Conservation (phyloP, 1,140 invertebrate genomes). For the Cherax quadricarinatus region DNA sequence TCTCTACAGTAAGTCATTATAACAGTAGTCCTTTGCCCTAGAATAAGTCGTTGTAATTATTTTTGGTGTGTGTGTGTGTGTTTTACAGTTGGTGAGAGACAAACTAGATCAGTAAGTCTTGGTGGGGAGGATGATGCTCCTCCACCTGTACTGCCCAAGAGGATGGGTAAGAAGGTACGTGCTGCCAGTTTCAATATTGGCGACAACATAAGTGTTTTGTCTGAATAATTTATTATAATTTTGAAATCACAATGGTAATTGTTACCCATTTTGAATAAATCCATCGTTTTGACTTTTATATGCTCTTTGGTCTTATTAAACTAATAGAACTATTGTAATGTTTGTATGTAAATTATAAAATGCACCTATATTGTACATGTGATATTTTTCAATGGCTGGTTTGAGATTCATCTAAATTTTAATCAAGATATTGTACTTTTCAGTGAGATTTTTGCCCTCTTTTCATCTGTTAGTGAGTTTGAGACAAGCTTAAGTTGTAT, state of each 20-base stretch:
- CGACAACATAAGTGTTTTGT: constrained; percentile 49
- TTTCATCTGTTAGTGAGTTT: too few relatives aligned
- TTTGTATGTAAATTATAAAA: neutral
- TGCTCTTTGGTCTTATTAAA: neutral
- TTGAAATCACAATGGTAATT: neutral
- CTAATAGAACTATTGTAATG: neutral
- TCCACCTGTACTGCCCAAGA: constrained; percentile 81
- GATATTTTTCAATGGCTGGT: too few relatives aligned
- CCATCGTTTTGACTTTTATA: neutral
- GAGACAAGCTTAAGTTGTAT: too few relatives aligned
- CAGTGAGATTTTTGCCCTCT: too few relatives aligned
- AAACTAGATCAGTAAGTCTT: constrained; percentile 76
- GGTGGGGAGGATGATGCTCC: constrained; percentile 75
- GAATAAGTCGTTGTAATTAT: too few relatives aligned
- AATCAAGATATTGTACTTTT: too few relatives aligned
- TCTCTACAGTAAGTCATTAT: too few relatives aligned
- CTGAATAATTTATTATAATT: constrained; percentile 25
- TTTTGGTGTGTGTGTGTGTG: constrained; percentile 21
- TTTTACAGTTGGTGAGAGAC: constrained; percentile 80
- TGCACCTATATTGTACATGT: neutral
- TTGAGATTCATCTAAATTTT: too few relatives aligned
- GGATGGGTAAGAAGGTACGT: constrained; percentile 78
- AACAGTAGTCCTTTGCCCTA: too few relatives aligned
- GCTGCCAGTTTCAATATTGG: constrained; percentile 61
- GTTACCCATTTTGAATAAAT: neutral